Conservation (phyloP, 2,797 vertebrate species). For the Sparidentex hasta region DNA sequence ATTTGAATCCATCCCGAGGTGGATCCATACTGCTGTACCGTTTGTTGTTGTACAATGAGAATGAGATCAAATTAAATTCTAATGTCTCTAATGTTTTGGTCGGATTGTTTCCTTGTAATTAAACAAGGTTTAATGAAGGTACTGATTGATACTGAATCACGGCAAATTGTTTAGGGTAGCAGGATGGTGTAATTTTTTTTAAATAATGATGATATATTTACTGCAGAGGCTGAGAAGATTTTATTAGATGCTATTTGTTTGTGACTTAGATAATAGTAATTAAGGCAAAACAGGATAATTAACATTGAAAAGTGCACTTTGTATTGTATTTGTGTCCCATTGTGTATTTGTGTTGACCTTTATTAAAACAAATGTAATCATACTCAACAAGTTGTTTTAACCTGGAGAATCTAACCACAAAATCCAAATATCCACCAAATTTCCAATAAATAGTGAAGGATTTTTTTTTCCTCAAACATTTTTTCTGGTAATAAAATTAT, state of each 20-base stretch:
- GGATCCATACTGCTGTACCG: accelerated
- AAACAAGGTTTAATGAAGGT: too few relatives aligned
- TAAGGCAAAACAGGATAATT: too few relatives aligned
- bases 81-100: not conserved
- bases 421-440: not conserved
- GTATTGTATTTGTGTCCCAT: not conserved
- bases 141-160: too few relatives aligned
- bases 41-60: not conserved
- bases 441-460: too few relatives aligned
- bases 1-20: not conserved
- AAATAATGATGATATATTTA: too few relatives aligned
- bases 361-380: not conserved
- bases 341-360: not conserved
- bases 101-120: not conserved
- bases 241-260: not conserved
- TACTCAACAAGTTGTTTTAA: slow-evolving; percentile 1
- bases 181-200: too few relatives aligned
- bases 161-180: too few relatives aligned
- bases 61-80: not conserved
- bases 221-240: not conserved
- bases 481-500: not conserved
- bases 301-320: not conserved
- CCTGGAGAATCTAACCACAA: not conserved
- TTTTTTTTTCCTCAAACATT: not conserved
- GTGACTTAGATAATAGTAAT: not conserved